A percentile compares a stretch with the other conserved stretches of the same genome.
Evolutionary conservation across 2,113 vertebrate genomes (phyloP).

Genomic region (Rhinopomastus cyanomelas): DNA sequence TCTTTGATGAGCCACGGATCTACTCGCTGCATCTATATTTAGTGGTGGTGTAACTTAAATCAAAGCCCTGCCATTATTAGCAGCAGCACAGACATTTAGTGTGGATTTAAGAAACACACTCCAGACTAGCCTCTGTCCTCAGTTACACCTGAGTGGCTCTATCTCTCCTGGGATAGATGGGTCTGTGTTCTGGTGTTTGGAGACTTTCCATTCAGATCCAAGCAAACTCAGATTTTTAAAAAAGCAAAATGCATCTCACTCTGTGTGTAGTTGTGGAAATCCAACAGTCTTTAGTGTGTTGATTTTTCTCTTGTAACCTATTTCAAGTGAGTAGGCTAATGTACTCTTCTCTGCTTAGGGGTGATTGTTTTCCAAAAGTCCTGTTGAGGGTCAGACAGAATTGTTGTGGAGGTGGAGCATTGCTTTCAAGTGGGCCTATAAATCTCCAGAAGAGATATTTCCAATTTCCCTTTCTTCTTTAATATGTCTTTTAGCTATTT

Average conservation of each 20-base stretch:
- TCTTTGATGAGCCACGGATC: background rate
- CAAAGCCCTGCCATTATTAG: background rate
- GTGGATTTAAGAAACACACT: background rate
- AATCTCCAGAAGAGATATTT: background rate
- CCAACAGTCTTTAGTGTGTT: background rate
- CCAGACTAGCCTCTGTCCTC: background rate
- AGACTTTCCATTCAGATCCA: background rate
- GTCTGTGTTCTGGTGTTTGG: background rate
- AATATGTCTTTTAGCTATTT: background rate
- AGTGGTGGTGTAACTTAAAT: background rate
- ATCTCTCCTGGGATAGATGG: background rate
- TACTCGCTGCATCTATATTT: background rate
- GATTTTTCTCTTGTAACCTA: background rate
- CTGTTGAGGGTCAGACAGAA: background rate
- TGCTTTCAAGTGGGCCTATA: background rate
- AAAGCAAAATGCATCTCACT: background rate
- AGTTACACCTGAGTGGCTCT: background rate
- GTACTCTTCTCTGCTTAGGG: background rate
- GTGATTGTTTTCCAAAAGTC: background rate
- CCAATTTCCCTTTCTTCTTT: background rate
- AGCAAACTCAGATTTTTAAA: background rate
- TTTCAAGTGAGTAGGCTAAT: background rate
- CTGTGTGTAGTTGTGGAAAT: background rate
- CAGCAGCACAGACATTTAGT: background rate
- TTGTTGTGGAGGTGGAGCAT: background rate